These are phyloP conservation scores for Ennomos erosarius DNA, from an alignment of 2,888 invertebrate species.

Conservation along the genomic window DNA sequence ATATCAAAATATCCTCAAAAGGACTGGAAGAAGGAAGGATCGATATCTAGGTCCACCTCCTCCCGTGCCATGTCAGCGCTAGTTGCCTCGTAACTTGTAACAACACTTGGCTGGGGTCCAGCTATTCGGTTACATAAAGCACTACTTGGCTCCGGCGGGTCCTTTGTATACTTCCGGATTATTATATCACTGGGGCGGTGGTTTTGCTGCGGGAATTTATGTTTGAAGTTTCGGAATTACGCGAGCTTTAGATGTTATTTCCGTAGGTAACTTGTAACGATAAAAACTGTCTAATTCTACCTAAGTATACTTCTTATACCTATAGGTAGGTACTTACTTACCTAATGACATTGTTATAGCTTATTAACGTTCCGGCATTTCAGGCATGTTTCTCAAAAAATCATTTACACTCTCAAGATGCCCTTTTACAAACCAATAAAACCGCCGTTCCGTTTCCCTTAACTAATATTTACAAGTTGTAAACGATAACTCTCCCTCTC, in stretches of 20 bases:
- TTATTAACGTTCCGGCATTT: too few species aligned
- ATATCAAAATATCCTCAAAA: too few species aligned
- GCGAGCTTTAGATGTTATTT: not conserved
- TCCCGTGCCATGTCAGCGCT: not conserved
- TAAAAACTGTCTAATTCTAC: too few species aligned
- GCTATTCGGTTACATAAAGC: slow-evolving; percentile 6
- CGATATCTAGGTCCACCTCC: too few species aligned
- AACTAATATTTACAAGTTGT: slow-evolving; percentile 74
- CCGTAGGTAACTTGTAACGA: not conserved
- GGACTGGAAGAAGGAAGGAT: too few species aligned
- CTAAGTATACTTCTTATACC: too few species aligned
- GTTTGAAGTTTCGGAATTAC: slow-evolving; percentile 10
- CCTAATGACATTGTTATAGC: too few species aligned
- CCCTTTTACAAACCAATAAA: slow-evolving; percentile 39
- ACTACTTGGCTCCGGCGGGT: slow-evolving; percentile 3
- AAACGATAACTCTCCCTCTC: slow-evolving; percentile 60
- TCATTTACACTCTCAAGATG: slow-evolving; percentile 3
- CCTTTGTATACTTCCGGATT: slow-evolving; percentile 12
- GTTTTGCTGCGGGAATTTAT: slow-evolving; percentile 11
- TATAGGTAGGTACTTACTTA: too few species aligned
- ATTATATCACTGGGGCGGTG: slow-evolving; percentile 6
- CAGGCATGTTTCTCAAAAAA: not conserved
- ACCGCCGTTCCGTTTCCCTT: slow-evolving; percentile 42
- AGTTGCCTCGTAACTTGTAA: slow-evolving; percentile 4
- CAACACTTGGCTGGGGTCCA: slow-evolving; percentile 25